Percentiles rank a stretch among this genome's conserved stretches.
Conservation (phyloP, 2,113 vertebrate species). For the Pristiophorus japonicus region DNA sequence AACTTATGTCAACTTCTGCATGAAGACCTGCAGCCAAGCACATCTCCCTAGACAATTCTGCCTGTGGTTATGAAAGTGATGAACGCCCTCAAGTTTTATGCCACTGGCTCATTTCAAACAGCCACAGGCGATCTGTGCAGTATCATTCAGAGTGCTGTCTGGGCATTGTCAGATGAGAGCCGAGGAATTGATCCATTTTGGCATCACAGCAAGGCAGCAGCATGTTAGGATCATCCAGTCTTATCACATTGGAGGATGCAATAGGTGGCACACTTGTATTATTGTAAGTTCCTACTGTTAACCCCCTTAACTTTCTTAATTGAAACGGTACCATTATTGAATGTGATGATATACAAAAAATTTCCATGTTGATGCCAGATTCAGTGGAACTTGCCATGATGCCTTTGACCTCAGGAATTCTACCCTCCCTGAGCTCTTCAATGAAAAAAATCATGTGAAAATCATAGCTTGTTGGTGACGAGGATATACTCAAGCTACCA, state of each 20-base stretch:
- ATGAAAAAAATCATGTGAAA: background rate
- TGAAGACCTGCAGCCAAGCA: background rate
- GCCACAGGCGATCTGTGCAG: background rate
- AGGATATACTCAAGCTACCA: too few relatives aligned
- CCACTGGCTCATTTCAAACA: background rate
- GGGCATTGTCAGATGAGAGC: background rate
- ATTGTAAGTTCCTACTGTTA: background rate
- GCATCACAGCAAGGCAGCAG: background rate
- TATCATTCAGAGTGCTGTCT: background rate
- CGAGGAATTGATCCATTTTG: background rate
- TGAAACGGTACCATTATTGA: background rate
- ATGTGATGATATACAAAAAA: background rate
- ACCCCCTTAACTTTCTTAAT: background rate
- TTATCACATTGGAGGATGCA: background rate
- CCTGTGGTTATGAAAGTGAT: background rate
- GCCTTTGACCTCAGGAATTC: background rate
- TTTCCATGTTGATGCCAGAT: background rate
- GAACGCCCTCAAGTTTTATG: background rate
- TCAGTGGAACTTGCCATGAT: background rate
- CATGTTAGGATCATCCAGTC: background rate
- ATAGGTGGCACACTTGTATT: background rate
- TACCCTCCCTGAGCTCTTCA: background rate
- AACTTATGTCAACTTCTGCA: background rate
- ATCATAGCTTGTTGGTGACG: background rate
- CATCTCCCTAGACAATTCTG: too few relatives aligned